Evolutionary conservation across 1,140 invertebrate genomes (phyloP).

Genomic region (Drusus annulatus): DNA sequence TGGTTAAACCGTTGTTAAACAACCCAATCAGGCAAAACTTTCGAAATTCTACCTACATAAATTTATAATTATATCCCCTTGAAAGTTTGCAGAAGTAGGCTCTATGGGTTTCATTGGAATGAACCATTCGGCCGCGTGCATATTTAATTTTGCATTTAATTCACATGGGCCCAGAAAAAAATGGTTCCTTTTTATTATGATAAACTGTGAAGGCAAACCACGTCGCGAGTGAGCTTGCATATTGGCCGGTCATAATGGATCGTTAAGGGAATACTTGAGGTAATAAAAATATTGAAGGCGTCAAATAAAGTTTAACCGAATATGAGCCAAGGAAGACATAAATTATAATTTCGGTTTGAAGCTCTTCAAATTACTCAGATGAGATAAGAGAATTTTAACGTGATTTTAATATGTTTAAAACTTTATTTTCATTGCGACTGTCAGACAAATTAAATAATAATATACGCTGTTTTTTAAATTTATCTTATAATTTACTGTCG

Average conservation of each 20-base stretch:
- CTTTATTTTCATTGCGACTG: too few relatives aligned
- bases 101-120: too few relatives aligned
- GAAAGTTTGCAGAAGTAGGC: too few relatives aligned
- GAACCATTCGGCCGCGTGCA: too few relatives aligned
- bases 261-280: constrained; percentile 53
- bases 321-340: constrained; percentile 41
- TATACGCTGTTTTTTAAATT: too few relatives aligned
- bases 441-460: too few relatives aligned
- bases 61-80: too few relatives aligned
- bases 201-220: constrained; percentile 30
- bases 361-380: constrained; percentile 6
- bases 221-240: constrained; percentile 38
- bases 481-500: too few relatives aligned
- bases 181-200: constrained; percentile 23
- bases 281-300: constrained; percentile 55
- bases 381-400: not conserved
- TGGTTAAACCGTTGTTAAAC: too few relatives aligned
- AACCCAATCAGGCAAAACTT: too few relatives aligned
- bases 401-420: too few relatives aligned
- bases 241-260: constrained; percentile 51
- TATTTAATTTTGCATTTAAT: constrained; percentile 18
- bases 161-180: constrained; percentile 21
- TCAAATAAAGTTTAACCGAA: constrained; percentile 51
- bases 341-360: constrained; percentile 37
- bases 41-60: too few relatives aligned